A percentile compares a stretch with the other conserved stretches of the same genome.
Conservation (phyloP, 2,797 vertebrate genomes). For the Micropoecilia bifurca region DNA sequence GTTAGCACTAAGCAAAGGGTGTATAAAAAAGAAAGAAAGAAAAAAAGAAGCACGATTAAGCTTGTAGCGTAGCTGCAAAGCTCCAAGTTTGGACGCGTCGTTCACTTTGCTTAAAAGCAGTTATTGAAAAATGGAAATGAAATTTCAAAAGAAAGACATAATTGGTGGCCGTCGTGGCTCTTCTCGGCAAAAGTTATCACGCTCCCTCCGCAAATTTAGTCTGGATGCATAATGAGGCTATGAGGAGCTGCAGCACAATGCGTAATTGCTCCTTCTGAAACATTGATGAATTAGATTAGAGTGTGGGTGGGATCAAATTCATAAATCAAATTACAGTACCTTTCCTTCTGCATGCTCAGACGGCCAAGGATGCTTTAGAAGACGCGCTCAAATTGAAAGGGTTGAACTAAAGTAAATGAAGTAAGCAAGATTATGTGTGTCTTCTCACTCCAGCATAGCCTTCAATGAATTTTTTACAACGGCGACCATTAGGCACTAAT, state of each 20-base stretch:
- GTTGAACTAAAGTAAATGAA: slow-evolving; percentile 77
- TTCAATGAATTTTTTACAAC: slow-evolving; percentile 89
- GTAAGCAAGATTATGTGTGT: slow-evolving; percentile 82
- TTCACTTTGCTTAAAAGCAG: slow-evolving; percentile 59
- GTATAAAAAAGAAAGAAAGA: background rate
- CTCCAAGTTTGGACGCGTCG: slow-evolving; percentile 42
- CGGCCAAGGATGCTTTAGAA: slow-evolving; percentile 59
- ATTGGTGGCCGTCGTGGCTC: slow-evolving; percentile 76
- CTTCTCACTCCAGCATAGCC: slow-evolving; percentile 82
- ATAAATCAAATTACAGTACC: slow-evolving; percentile 87
- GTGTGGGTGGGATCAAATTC: slow-evolving; percentile 82
- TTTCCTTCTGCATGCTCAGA: slow-evolving; percentile 72
- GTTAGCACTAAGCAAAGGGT: slow-evolving; percentile 48
- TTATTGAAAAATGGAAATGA: slow-evolving; percentile 59
- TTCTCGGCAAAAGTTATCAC: slow-evolving; percentile 78
- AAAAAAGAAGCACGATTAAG: slow-evolving; percentile 1
- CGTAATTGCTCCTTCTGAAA: slow-evolving; percentile 84
- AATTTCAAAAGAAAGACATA: slow-evolving; percentile 62
- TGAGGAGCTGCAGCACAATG: slow-evolving; percentile 77
- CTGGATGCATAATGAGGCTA: slow-evolving; percentile 74
- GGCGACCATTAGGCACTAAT: slow-evolving; percentile 88
- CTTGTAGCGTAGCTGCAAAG: slow-evolving; percentile 5
- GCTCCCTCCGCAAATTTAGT: slow-evolving; percentile 75
- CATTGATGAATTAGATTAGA: slow-evolving; percentile 86
- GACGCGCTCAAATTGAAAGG: slow-evolving; percentile 64